Base-by-base conservation (phyloP, 2,113 vertebrate genomes). In the Mobula hypostoma region DNA sequence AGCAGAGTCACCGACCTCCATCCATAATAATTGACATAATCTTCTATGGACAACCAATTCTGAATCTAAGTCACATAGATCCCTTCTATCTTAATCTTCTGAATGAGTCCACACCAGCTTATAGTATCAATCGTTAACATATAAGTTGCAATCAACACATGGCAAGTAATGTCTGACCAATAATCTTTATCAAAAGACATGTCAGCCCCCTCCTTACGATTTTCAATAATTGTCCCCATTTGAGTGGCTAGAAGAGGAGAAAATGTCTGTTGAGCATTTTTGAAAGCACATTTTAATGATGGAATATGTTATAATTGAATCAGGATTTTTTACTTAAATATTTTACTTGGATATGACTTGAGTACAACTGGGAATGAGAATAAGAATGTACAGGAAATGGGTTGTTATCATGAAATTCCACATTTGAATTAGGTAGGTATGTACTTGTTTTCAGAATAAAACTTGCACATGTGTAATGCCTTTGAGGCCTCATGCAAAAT, bases 321-420 rank as follows among this genome's bases (percentile, higher is more conserved):
- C 68, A 74, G 36, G 36, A 72, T 48, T 76, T 93, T 74, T 14
- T 93, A 74, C 74, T 76, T 93, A 48, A 93, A 93, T 93, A 56
- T 93, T 93, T 72, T 93, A 70, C 91, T 93, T 93, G 91, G 91
- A 93, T 91, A 36, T 24, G 24, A 76, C n/a, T 74, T 48, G 21
- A 93, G 66, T 56, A 74, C 91, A 74, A 27, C 56, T 93, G 70
- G 91, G 91, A 74, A 19, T 93, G 66, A 36, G 66, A 74, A 48
- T 74, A 27, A 56, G 40, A 93, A 48, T 93, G 70, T 74, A 74
- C 70, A 56, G 91, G 70, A 93, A 93, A 15, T 93, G 36, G 70
- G 36, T 93, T 48, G 68, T 93, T 74, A 48, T 24, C 9, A 1
- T 74, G 91, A 40, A 74, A 93, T 93, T 93, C 68, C 27, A 48